phyloP scores from a whole-genome alignment of 2,797 vertebrate genomes.

The Potorous gilbertii region DNA sequence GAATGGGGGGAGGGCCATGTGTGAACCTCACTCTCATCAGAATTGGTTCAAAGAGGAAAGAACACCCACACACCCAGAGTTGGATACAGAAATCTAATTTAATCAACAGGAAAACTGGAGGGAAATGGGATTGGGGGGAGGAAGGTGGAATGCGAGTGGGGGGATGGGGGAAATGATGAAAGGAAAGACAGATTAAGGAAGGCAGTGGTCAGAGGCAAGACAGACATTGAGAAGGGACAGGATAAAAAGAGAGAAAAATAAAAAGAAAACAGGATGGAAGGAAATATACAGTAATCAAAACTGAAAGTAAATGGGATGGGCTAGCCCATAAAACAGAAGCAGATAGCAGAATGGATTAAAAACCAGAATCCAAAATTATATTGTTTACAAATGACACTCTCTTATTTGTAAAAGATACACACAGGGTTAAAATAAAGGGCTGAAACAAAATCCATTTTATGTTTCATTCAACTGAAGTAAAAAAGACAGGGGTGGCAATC shows the following conservation, averaged over 20 bases:
- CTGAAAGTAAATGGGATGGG: not conserved
- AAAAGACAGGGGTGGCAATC: not conserved
- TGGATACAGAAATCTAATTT: not conserved
- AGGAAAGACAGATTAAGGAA: no score
- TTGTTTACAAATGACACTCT: not conserved
- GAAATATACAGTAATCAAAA: not conserved
- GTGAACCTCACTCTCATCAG: not conserved
- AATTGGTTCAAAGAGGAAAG: not conserved
- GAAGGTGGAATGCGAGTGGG: not conserved
- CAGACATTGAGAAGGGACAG: not conserved
- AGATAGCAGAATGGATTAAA: not conserved
- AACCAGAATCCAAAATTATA: not conserved
- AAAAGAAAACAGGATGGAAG: not conserved
- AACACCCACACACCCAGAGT: not conserved
- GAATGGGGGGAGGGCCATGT: no score
- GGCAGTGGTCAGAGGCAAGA: no score
- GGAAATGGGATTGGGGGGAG: not conserved
- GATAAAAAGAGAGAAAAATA: not conserved
- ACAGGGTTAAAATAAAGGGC: not conserved
- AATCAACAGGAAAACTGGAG: not conserved
- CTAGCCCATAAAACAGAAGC: not conserved
- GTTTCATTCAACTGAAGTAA: not conserved
- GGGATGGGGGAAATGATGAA: not conserved
- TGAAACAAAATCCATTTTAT: not conserved
- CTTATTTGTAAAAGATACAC: not conserved